These are phyloP conservation scores for Gavialis gangeticus DNA, from an alignment of 2,113 vertebrate species.

Conservation along the genomic window DNA sequence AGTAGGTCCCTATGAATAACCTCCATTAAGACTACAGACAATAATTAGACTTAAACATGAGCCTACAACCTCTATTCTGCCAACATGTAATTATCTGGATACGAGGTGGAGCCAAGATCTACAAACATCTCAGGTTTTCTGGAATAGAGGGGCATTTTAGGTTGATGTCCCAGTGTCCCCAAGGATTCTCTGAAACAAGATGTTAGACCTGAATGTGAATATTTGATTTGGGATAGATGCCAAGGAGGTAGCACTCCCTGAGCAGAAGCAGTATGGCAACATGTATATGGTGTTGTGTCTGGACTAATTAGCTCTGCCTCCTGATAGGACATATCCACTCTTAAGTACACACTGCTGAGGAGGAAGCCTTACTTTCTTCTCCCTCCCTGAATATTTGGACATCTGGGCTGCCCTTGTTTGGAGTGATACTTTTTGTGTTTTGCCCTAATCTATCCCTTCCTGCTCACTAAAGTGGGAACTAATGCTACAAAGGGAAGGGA, in stretches of 20 bases:
- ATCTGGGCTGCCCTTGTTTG: neutral
- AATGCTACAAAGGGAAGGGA: neutral
- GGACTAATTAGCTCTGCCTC: no score
- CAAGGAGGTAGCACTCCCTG: no score
- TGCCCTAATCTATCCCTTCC: neutral
- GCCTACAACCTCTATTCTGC: no score
- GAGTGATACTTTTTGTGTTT: neutral
- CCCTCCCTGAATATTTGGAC: neutral
- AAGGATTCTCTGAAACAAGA: neutral
- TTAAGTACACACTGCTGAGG: no score
- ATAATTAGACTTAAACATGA: neutral
- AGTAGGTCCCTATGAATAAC: neutral
- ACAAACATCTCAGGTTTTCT: no score
- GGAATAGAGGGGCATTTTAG: no score
- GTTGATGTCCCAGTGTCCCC: no score
- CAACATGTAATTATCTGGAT: neutral
- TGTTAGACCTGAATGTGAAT: neutral
- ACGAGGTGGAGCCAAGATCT: no score
- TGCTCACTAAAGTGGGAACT: neutral
- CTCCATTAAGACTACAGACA: neutral
- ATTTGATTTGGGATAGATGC: no score
- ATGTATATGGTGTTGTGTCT: no score
- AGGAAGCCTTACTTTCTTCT: neutral
- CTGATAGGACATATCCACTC: no score
- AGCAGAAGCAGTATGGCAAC: no score